Evolutionary conservation across 2,797 vertebrate species (phyloP).

Genomic region (Phataginus tetradactyla): DNA sequence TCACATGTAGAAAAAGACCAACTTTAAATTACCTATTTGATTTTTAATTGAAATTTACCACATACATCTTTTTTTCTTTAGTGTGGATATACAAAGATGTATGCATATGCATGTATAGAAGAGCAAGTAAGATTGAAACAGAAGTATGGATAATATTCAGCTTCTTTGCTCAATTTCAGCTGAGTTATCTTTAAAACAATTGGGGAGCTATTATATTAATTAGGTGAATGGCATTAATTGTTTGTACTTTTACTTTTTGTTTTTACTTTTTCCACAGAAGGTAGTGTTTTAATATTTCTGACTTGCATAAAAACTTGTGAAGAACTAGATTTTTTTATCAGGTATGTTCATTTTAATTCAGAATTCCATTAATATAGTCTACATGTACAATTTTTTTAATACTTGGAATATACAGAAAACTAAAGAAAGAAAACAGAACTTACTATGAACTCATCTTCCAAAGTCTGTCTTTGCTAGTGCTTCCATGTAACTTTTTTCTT

Average conservation of each 20-base stretch:
- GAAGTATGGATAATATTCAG: not conserved
- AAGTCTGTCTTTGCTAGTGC: not conserved
- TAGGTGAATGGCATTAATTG: not conserved
- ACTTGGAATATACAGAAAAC: not conserved
- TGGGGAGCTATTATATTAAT: not conserved
- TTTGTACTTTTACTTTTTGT: not conserved
- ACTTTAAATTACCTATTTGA: not conserved
- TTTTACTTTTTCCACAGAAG: not conserved
- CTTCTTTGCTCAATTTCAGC: not conserved
- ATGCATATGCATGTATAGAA: not conserved
- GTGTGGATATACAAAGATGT: not conserved
- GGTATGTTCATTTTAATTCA: not conserved
- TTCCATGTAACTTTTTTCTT: not conserved
- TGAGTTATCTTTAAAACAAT: not conserved
- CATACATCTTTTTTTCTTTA: not conserved
- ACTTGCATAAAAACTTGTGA: not conserved
- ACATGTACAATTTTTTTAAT: not conserved
- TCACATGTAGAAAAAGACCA: not conserved
- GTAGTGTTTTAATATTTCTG: conserved; percentile 11
- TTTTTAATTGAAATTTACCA: not conserved
- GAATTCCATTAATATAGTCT: not conserved
- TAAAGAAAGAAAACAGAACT: not conserved
- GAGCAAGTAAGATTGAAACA: not conserved
- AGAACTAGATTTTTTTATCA: not conserved
- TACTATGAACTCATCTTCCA: not conserved